phyloP scores from a whole-genome alignment of 2,797 vertebrate genomes.

The Spea hammondii region DNA sequence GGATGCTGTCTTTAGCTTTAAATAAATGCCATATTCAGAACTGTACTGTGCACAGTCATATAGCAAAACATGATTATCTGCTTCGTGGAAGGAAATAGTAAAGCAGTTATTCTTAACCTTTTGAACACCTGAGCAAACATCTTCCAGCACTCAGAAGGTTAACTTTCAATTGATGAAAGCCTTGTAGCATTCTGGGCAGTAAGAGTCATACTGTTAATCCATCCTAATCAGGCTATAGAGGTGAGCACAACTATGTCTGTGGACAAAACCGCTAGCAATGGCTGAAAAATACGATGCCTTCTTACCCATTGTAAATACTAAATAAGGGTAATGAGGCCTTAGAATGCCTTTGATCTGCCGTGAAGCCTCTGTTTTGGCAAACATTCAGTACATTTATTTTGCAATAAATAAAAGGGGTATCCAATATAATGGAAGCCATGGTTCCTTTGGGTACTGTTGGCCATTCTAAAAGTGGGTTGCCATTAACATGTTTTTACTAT shows the following conservation, averaged over 20 bases:
- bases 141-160: neutral
- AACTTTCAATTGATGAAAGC: neutral
- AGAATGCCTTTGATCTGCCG: no score
- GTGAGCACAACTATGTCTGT: neutral
- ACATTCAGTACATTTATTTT: no score
- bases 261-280: neutral
- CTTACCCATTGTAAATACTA: neutral
- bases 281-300: neutral
- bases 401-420: no score
- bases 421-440: no score
- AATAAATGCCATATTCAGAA: conserved; percentile 2
- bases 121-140: neutral
- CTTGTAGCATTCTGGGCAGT: neutral
- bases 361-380: no score
- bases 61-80: no score
- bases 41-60: no score
- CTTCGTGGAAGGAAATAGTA: no score
- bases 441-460: no score
- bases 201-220: neutral
- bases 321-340: no score
- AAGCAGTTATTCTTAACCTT: neutral
- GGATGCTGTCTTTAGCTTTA: conserved; percentile 3
- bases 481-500: neutral
- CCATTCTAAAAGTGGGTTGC: no score
- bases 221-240: neutral